Base-by-base conservation (phyloP, 2,888 invertebrate genomes). In the Orthosia incerta region DNA sequence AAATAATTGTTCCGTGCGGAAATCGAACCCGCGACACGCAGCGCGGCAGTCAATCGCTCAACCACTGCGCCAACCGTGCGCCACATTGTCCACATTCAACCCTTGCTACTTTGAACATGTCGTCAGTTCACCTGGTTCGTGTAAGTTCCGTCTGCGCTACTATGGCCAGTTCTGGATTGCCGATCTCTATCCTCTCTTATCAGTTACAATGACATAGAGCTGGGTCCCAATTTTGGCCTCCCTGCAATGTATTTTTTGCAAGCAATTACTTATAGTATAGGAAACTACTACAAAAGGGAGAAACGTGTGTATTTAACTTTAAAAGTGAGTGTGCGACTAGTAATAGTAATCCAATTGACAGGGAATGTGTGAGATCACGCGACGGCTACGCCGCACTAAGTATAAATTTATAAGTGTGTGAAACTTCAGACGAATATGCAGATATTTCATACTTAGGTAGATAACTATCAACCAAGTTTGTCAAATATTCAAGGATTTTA, bases 281-380 rank as follows among this genome's bases (percentile, higher is more conserved):
- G 23, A 57, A 45, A 39, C 4, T 15, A 20, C 18, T 16, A 11
- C 57, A 15, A 4, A 4, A 23, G 45, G 9, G 16, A 12, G 13
- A 26, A 59, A 53, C 55, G 23, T 76, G 31, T 63, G 68, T 20
- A 13, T 59, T 63, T 59, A 55, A 55, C 55, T 45, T 80, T 68
- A 76, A 56, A 46, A 50, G 20, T 74, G 68, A 61, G 46, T 76
- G 51, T 53, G 59, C 78, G 60, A 20, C 39, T 16, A 74, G 26
- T 60, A 20, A 26, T 15, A 74, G 65, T 82, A 82, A 84, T 84
- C 76, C 84, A 80, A 84, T 84, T 84, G 76, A 62, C 73, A 82
- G 78, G 16, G 56, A 71, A 68, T 60, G 66, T 70, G 71, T 70
- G 71, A 71, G 65, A 76, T 71, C 81, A 76, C 72, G 67, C 65